A percentile compares a stretch with the other conserved stretches of the same genome.
phyloP scores from a whole-genome alignment of 2,888 invertebrate genomes.

The Sabatieria punctata region DNA sequence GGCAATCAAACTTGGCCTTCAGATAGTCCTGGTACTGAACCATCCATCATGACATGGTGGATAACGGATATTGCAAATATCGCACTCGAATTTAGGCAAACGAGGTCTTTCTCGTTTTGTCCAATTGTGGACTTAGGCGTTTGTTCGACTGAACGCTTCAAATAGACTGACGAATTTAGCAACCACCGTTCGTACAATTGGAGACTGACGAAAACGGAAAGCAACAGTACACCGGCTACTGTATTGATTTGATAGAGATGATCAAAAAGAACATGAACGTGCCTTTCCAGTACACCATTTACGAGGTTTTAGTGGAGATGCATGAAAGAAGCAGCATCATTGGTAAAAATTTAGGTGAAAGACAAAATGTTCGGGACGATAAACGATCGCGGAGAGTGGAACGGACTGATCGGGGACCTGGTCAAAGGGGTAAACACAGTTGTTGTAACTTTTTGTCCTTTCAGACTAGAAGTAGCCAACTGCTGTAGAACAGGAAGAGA shows the following conservation, averaged over 20 bases:
- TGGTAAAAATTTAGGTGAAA: constrained; percentile 24
- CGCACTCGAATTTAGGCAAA: too few relatives aligned
- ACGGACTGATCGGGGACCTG: constrained; percentile 53
- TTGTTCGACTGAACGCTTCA: too few relatives aligned
- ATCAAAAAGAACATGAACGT: constrained; percentile 57
- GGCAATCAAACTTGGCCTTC: too few relatives aligned
- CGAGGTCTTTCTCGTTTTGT: too few relatives aligned
- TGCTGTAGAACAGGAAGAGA: too few relatives aligned
- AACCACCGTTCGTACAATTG: constrained; percentile 39
- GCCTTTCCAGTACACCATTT: constrained; percentile 68
- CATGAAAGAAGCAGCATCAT: background rate
- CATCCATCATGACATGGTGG: too few relatives aligned
- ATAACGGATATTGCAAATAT: too few relatives aligned
- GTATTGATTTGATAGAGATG: constrained; percentile 76
- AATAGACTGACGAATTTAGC: too few relatives aligned
- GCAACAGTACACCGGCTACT: constrained; percentile 51
- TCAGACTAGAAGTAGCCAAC: too few relatives aligned
- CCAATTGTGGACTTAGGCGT: too few relatives aligned
- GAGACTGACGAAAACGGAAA: constrained; percentile 12
- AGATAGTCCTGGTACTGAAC: too few relatives aligned
- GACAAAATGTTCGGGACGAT: constrained; percentile 73
- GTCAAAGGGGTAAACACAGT: constrained; percentile 50
- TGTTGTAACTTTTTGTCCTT: too few relatives aligned
- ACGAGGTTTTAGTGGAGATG: constrained; percentile 41
- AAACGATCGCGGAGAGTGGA: constrained; percentile 68